Conservation (phyloP, 2,797 vertebrate genomes). For the Psittacula derbiana region DNA sequence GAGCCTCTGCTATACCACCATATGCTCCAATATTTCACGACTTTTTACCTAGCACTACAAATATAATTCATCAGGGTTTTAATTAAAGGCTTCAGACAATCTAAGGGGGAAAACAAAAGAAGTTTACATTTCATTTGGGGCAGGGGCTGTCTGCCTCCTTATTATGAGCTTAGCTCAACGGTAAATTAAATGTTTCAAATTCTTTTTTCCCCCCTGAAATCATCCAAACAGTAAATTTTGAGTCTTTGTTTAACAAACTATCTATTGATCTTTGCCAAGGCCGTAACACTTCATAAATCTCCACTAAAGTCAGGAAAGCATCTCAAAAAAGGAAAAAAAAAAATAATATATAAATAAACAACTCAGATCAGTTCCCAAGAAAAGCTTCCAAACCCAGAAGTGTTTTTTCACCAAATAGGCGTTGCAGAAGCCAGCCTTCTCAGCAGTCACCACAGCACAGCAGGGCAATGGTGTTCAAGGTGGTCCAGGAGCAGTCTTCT, state of each 20-base stretch:
- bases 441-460: fast-evolving
- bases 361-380: background rate
- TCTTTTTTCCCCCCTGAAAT: background rate
- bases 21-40: background rate
- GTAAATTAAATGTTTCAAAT: background rate
- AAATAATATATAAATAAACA: background rate
- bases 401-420: background rate
- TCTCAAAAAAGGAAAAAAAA: background rate
- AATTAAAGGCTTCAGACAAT: background rate
- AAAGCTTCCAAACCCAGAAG: background rate
- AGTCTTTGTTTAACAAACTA: background rate
- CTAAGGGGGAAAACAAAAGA: background rate
- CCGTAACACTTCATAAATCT: background rate
- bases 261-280: conserved; percentile 14
- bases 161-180: background rate
- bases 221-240: background rate
- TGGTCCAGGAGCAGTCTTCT: background rate
- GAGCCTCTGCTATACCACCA: background rate
- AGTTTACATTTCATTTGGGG: background rate
- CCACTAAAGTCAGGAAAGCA: background rate
- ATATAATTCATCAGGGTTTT: background rate
- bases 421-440: background rate
- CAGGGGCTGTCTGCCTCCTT: background rate
- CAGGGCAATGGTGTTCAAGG: fast-evolving
- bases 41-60: background rate